These are phyloP conservation scores for Coenonympha arcania DNA, from an alignment of 2,888 invertebrate species.

Conservation along the genomic window DNA sequence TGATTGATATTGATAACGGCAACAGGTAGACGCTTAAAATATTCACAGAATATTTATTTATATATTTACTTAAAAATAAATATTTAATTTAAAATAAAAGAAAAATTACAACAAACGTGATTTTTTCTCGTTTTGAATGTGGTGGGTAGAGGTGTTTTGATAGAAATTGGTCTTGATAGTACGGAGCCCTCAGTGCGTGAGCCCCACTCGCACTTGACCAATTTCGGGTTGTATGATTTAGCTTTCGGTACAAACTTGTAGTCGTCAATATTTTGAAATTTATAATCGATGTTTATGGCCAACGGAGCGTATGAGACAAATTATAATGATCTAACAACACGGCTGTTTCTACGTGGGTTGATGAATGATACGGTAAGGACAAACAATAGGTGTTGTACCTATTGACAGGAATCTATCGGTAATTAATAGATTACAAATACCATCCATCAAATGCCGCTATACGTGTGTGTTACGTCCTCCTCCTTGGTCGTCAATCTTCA, in stretches of 20 bases:
- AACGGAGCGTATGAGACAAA: conserved; percentile 60
- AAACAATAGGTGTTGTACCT: conserved; percentile 63
- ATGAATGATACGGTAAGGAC: conserved; percentile 52
- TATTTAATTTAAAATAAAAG: too few relatives aligned
- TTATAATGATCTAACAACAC: conserved; percentile 56
- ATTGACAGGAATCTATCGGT: conserved; percentile 57
- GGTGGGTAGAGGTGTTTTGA: too few relatives aligned
- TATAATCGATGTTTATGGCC: conserved; percentile 41
- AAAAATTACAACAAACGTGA: too few relatives aligned
- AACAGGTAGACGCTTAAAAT: too few relatives aligned
- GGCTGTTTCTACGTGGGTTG: conserved; percentile 67
- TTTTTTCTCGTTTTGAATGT: too few relatives aligned
- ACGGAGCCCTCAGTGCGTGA: too few relatives aligned
- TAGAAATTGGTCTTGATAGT: too few relatives aligned
- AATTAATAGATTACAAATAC: conserved; percentile 63
- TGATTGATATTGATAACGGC: too few relatives aligned
- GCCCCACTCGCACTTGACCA: too few relatives aligned
- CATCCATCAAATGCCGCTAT: conserved; percentile 49
- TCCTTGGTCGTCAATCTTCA: too few relatives aligned
- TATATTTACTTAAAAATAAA: too few relatives aligned
- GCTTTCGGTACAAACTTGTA: background rate
- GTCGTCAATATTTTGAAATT: conserved; percentile 8
- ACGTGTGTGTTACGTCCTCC: background rate
- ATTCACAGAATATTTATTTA: too few relatives aligned
- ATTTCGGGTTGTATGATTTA: background rate